phyloP scores from a whole-genome alignment of 2,888 invertebrate species.

The Sepiola atlantica region DNA sequence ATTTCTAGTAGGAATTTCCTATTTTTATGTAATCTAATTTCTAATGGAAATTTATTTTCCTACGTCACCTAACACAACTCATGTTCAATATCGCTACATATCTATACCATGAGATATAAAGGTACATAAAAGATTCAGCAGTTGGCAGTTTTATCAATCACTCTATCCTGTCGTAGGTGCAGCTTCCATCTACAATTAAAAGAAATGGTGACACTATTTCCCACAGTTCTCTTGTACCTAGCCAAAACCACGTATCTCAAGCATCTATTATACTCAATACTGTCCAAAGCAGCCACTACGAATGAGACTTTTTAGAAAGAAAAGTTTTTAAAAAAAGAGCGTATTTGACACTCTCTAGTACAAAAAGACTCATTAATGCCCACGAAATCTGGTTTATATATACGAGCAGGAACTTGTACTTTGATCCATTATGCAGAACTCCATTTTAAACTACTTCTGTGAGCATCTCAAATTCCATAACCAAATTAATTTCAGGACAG shows the following conservation, averaged over 20 bases:
- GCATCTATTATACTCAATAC: not conserved
- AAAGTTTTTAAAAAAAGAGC: no score
- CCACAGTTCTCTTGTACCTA: not conserved
- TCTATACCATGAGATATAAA: no score
- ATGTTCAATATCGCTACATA: no score
- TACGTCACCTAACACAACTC: no score
- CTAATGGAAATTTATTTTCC: no score
- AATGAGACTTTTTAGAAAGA: not conserved
- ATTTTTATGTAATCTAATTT: no score
- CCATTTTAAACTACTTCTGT: not conserved
- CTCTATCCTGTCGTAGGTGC: not conserved
- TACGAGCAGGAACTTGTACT: not conserved
- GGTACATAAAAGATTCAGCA: no score
- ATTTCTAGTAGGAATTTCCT: no score
- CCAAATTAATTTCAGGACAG: not conserved
- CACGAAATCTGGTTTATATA: slow-evolving; percentile 32
- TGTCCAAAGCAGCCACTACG: no score
- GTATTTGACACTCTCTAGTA: slow-evolving; percentile 8
- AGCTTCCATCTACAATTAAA: not conserved
- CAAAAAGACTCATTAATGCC: not conserved
- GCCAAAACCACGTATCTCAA: not conserved
- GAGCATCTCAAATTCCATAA: not conserved
- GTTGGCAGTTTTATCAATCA: no score
- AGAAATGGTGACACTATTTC: not conserved
- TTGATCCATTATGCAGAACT: not conserved